Evolutionary conservation across 2,797 vertebrate genomes (phyloP).

Genomic region (Macrochelys suwanniensis): DNA sequence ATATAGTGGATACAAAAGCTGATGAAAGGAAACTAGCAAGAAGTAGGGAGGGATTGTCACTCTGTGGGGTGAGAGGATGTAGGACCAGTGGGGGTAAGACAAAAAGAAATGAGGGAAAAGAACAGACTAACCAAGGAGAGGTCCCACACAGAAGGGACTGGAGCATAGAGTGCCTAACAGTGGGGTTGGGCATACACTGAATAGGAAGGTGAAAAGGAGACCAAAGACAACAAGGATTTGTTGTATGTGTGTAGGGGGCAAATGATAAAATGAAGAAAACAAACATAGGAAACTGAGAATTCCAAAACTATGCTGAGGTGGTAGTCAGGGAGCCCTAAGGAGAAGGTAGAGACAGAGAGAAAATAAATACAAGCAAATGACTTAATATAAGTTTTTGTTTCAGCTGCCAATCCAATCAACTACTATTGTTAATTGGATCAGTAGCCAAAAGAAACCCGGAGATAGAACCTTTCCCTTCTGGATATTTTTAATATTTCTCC

Average conservation of each 20-base stretch:
- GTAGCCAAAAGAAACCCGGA: constrained; percentile 74
- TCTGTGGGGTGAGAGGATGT: fast-evolving
- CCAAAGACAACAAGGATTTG: neutral
- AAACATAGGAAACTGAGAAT: neutral
- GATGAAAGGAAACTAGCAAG: neutral
- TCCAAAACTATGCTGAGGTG: neutral
- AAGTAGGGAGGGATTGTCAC: neutral
- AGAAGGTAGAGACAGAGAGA: constrained; percentile 7
- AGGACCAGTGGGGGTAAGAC: neutral
- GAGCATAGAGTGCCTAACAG: neutral
- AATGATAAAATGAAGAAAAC: neutral
- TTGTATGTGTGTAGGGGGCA: neutral
- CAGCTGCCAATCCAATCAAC: constrained; percentile 55
- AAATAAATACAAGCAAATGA: constrained; percentile 58
- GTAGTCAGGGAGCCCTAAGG: constrained; percentile 35
- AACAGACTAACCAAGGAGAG: neutral
- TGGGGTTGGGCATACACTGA: neutral
- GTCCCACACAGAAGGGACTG: neutral
- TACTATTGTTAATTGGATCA: constrained; percentile 68
- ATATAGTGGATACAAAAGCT: neutral
- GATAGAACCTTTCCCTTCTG: constrained; percentile 54
- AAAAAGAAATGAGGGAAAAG: neutral
- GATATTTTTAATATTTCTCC: constrained; percentile 64
- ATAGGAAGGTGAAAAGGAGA: neutral
- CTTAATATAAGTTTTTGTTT: constrained; percentile 69